Conservation (phyloP, 2,113 vertebrate species). For the Mormyrus lacerda region DNA sequence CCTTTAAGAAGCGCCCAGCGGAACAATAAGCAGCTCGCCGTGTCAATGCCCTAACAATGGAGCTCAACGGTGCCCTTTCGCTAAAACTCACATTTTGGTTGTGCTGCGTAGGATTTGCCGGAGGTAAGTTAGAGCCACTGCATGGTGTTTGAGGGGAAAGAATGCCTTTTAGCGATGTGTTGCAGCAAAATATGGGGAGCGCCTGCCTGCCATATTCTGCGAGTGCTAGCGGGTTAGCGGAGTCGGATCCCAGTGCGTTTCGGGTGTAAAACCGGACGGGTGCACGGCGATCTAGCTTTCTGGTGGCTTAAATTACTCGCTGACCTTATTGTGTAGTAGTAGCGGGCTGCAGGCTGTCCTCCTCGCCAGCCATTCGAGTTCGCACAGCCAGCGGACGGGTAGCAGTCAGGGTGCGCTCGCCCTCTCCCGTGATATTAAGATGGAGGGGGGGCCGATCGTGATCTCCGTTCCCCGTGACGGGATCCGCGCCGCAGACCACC, state of each 20-base stretch:
- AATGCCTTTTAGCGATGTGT: background rate
- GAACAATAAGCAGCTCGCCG: constrained; percentile 19
- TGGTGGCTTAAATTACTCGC: background rate
- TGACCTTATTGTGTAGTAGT: background rate
- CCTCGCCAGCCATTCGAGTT: background rate
- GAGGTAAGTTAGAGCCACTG: constrained; percentile 4
- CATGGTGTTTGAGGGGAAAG: background rate
- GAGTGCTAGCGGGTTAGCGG: background rate
- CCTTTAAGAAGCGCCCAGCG: constrained; percentile 22
- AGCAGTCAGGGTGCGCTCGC: background rate
- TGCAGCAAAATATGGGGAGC: background rate
- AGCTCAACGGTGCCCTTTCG: constrained; percentile 12
- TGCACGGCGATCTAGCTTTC: background rate
- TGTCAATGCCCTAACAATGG: constrained; percentile 25
- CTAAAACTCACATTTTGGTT: constrained; percentile 13
- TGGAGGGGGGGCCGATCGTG: background rate
- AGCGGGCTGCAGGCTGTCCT: background rate
- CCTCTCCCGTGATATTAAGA: background rate
- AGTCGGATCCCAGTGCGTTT: background rate
- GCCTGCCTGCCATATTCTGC: background rate
- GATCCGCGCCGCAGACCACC: background rate
- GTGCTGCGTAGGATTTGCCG: constrained; percentile 1
- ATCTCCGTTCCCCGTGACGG: background rate
- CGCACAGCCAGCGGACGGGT: background rate
- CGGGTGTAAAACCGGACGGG: background rate